A percentile compares a stretch with the other conserved stretches of the same genome.
Evolutionary conservation across 1,140 invertebrate genomes (phyloP).

Genomic region (Daktulosphaira vitifoliae): DNA sequence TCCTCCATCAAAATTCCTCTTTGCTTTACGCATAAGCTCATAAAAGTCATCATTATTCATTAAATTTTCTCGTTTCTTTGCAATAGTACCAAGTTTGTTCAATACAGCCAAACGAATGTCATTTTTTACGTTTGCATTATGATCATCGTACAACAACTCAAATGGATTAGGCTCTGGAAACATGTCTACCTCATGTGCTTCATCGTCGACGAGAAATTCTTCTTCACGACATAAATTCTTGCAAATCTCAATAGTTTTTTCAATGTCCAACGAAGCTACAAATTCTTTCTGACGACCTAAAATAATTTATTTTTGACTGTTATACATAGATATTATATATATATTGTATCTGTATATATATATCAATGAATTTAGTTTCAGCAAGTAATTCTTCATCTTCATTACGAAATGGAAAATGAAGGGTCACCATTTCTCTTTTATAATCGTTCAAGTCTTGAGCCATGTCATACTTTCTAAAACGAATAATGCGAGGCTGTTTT

Average conservation of each 20-base stretch:
- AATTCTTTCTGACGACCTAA: too few species aligned
- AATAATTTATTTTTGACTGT: too few species aligned
- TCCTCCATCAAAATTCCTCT: neutral
- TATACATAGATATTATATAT: too few species aligned
- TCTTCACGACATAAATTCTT: conserved; percentile 37
- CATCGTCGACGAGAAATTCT: too few species aligned
- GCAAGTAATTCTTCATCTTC: conserved; percentile 40
- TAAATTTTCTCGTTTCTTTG: neutral
- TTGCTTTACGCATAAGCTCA: neutral
- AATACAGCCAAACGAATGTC: too few species aligned
- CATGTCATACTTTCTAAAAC: conserved; percentile 42
- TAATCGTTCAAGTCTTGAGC: conserved; percentile 39
- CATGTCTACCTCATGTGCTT: too few species aligned
- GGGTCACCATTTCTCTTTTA: conserved; percentile 41
- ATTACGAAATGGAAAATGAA: conserved; percentile 41
- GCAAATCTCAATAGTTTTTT: conserved; percentile 38
- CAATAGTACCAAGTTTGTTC: too few species aligned
- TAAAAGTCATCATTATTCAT: neutral
- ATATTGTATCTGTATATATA: conserved; percentile 39
- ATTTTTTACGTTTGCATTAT: too few species aligned
- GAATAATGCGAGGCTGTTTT: conserved; percentile 39
- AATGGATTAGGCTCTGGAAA: too few species aligned
- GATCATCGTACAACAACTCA: too few species aligned
- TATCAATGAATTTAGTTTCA: conserved; percentile 39
- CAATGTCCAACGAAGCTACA: too few species aligned